Conservation (phyloP, 2,888 invertebrate species). For the Lathronympha strigana region DNA sequence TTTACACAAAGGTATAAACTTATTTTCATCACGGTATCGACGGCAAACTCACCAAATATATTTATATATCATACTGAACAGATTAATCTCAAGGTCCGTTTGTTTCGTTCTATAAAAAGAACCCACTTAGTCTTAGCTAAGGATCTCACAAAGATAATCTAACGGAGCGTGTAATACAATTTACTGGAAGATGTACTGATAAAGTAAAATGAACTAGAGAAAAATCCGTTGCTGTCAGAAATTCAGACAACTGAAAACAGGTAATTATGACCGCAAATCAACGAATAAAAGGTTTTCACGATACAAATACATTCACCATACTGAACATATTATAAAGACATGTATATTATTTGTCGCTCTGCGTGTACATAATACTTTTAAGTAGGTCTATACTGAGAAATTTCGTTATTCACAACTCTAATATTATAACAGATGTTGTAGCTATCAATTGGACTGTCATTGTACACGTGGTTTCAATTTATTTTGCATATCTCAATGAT, state of each 20-base stretch:
- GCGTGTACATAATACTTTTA: constrained; percentile 11
- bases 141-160: constrained; percentile 30
- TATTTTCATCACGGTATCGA: neutral
- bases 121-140: constrained; percentile 5
- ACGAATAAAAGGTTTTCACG: constrained; percentile 5
- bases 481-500: constrained; percentile 26
- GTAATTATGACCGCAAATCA: constrained; percentile 10
- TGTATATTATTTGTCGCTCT: constrained; percentile 44
- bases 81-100: constrained; percentile 2
- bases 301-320: constrained; percentile 16
- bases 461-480: constrained; percentile 14
- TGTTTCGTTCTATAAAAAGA: constrained; percentile 24
- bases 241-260: constrained; percentile 3
- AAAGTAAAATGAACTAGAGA: constrained; percentile 28
- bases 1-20: neutral
- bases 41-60: constrained; percentile 19
- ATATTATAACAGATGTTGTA: constrained; percentile 41
- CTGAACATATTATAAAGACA: constrained; percentile 21
- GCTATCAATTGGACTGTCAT: neutral
- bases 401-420: constrained; percentile 46
- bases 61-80: constrained; percentile 18
- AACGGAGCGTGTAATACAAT: constrained; percentile 41
- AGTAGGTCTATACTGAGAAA: constrained; percentile 40
- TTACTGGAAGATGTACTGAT: constrained; percentile 23
- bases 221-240: constrained; percentile 17